Conservation (phyloP, 1,140 invertebrate genomes). For the Bicyclus anynana region DNA sequence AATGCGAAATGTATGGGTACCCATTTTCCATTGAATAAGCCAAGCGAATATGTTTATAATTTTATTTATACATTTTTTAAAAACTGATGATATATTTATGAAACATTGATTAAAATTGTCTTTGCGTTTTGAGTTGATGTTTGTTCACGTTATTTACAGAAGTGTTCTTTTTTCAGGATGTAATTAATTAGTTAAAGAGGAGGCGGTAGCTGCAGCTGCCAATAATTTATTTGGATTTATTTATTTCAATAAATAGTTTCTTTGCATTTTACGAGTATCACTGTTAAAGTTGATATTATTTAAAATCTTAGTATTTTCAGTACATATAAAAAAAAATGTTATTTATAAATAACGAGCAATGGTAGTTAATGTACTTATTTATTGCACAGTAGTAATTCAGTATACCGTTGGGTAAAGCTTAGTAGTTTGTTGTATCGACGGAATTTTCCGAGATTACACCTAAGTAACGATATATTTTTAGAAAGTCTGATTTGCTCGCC, state of each 20-base stretch:
- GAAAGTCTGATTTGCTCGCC: neutral
- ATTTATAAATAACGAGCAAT: neutral
- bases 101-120: no score
- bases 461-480: neutral
- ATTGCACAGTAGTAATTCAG: neutral
- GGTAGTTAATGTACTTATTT: neutral
- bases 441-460: no score
- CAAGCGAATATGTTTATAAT: conserved; percentile 13
- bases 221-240: conserved; percentile 19
- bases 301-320: no score
- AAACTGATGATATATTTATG: no score
- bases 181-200: conserved; percentile 20
- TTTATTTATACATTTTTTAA: no score
- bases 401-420: no score
- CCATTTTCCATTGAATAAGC: conserved; percentile 28
- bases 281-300: neutral
- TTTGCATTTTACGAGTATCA: conserved; percentile 41
- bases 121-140: no score
- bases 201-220: neutral
- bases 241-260: conserved; percentile 34
- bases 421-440: no score
- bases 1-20: conserved; percentile 46
- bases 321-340: no score
- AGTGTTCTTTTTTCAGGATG: conserved; percentile 36
- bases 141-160: neutral